Evolutionary conservation across 2,888 invertebrate genomes (phyloP), one percentile per base, ranked within the genome.

Genomic region (Gandaritis pyraliata): DNA sequence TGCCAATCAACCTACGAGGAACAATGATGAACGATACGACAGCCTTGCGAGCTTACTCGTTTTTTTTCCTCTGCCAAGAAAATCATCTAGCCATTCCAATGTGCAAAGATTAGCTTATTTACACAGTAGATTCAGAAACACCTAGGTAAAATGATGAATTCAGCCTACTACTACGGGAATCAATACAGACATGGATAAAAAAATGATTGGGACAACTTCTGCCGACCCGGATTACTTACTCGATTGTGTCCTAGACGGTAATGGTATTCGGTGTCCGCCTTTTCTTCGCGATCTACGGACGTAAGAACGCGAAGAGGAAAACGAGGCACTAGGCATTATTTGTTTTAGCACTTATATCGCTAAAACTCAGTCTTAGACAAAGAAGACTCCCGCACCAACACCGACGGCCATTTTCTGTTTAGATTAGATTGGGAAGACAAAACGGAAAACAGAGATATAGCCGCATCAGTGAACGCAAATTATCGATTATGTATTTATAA

Each of bases 301-400:
- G 94, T 96, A 97, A 93, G 96, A 96, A 94, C 97, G 95, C 92
- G 97, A 96, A 93, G 97, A 96, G 88, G 97, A 96, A 93, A 97
- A 97, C 90, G 97, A 97, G 94, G 97, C 97, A 95, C 97, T 97
- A 94, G 97, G 97, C 97, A 97, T 97, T 93, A 95, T 96, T 92
- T 91, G 90, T 92, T 86, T 85, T 85, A 82, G 74, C 86, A 87
- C 89, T 92, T 90, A 92, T 86, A 89, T 89, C 91, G 89, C 88
- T 87, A 87, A 72, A 93, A 92, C 90, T 87, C 88, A 89, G 90
- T 89, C 85, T 94, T 95, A 95, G 95, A 96, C 95, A 96, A 96
- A 96, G 95, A 94, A 95, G 94, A 95, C 94, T 95, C 94, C 94
- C 94, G 94, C 94, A 95, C 94, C 94, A 94, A 93, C 93, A 94